Base-by-base conservation (phyloP, 2,888 invertebrate genomes). In the Stratiomys singularior region DNA sequence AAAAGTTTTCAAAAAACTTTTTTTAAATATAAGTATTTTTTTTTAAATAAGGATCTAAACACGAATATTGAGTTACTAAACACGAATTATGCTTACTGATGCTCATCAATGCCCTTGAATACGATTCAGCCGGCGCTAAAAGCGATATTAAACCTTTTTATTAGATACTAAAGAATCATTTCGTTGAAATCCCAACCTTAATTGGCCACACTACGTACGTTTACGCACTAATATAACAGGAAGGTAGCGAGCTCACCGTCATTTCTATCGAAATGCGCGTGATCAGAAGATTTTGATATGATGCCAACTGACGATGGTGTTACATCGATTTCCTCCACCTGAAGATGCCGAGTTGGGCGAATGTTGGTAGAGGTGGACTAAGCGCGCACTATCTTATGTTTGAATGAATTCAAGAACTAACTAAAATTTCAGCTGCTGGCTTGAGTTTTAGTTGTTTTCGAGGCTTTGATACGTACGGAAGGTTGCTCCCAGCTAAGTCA, bases 401-500 rank as follows among this genome's bases (percentile, higher is more conserved):
- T 15, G 56, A 28, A 28, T 72, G 13, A 15, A 52, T 72, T 23
- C 18, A 52, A 52, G 30, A 72, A 72, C 71, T 27, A 52, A 52
- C 15, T 56, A 56, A 72, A 28, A 66, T 56, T 28, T 66, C 30
- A 52, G 37, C 66, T 13, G 37, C 21, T 46, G 4, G 63, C 28
- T 25, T 44, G 58, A 9, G n/a, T n/a, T 74, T 74, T 60, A 71
- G 71, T 71, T 78, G 25, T 30, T 58, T 56, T 47, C 74, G 15
- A 60, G 76, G 47, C 71, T 77, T 67, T 72, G 76, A 47, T 46
- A 64, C 71, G 47, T 47, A 56, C 77, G 63, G 76, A 67, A 77
- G 76, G 74, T 78, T 77, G 79, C 77, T 37, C 37, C 37, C 37
- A 37, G 37, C 52, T 13, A 60, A 60, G 25, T 60, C 37, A 37